Evolutionary conservation across 1,140 invertebrate species (phyloP).

Genomic region (Eurosta solidaginis): DNA sequence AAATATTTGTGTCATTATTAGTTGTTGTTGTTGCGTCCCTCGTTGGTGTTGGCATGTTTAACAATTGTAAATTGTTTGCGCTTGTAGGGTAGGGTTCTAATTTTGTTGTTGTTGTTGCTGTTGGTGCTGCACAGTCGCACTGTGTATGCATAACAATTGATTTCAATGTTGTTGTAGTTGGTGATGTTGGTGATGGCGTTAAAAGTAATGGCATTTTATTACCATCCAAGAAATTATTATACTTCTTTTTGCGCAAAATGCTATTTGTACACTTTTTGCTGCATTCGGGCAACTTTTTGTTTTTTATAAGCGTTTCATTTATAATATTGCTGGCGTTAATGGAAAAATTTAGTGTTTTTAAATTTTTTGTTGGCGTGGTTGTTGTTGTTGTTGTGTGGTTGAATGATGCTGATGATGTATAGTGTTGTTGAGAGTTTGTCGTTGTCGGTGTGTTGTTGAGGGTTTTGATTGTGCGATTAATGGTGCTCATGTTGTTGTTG

Average conservation of each 20-base stretch:
- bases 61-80: background rate
- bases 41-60: background rate
- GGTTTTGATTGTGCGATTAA: no score
- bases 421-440: background rate
- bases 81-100: background rate
- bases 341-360: background rate
- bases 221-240: background rate
- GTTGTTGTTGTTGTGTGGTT: background rate
- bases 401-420: background rate
- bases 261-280: background rate
- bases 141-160: background rate
- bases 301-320: background rate
- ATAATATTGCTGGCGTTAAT: background rate
- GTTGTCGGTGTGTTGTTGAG: no score
- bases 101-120: no score
- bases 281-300: background rate
- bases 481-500: no score
- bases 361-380: background rate
- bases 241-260: background rate
- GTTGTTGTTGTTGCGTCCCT: background rate
- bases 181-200: background rate
- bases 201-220: background rate
- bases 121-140: background rate
- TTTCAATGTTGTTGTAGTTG: no score
- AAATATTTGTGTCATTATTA: background rate